Percentiles rank a stretch among this genome's conserved stretches.
Evolutionary conservation across 2,113 vertebrate species (phyloP).

Genomic region (Dromas ardeola): DNA sequence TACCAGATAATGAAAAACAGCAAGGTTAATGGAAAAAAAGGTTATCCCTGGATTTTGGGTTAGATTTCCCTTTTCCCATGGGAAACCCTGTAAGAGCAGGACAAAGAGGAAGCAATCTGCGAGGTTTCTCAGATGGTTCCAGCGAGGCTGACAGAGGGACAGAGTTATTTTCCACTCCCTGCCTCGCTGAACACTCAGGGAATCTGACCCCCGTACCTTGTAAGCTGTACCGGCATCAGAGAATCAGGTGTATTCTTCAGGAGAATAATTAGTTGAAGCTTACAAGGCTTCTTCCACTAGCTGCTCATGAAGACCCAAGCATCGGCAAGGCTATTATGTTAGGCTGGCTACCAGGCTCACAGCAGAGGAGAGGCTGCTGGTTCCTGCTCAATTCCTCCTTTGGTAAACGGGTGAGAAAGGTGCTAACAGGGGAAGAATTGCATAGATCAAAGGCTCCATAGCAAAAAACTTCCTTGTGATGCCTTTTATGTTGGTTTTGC

Average conservation of each 20-base stretch:
- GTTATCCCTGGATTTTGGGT: neutral
- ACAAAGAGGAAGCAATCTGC: neutral
- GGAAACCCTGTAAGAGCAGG: neutral
- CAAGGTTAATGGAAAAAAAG: neutral
- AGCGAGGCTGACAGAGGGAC: neutral
- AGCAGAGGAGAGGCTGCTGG: neutral
- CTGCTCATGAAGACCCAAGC: neutral
- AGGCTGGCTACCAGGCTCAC: neutral
- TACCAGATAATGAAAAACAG: slow-evolving; percentile 17
- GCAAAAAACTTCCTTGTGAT: neutral
- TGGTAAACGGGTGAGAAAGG: neutral
- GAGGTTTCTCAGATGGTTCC: neutral
- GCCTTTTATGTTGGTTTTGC: neutral
- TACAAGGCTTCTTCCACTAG: neutral
- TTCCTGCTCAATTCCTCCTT: neutral
- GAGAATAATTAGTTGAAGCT: neutral
- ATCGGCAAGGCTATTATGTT: neutral
- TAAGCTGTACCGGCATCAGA: neutral
- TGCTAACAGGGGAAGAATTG: neutral
- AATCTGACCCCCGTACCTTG: neutral
- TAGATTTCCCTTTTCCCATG: slow-evolving; percentile 42
- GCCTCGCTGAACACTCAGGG: rapidly evolving
- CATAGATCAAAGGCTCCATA: neutral
- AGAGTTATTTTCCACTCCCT: neutral
- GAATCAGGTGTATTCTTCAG: neutral